Evolutionary conservation across 2,888 invertebrate species (phyloP).

Genomic region (Meloe dianella): DNA sequence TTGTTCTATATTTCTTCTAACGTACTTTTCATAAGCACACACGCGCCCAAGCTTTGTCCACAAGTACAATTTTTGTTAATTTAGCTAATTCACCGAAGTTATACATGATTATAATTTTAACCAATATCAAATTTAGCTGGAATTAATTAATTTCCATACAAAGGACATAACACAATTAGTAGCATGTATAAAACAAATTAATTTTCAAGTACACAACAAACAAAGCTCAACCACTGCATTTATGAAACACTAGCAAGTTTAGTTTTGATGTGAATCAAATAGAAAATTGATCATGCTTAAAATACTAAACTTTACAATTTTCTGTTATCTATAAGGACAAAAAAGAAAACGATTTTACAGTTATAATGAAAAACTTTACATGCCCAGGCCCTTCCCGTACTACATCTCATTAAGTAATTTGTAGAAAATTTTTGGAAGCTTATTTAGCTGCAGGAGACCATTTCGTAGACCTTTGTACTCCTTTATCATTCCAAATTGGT

Average conservation of each 20-base stretch:
- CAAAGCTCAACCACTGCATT: constrained; percentile 6
- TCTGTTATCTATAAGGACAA: no score
- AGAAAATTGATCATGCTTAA: neutral
- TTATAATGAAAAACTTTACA: constrained; percentile 18
- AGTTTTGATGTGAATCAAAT: neutral
- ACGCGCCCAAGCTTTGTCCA: no score
- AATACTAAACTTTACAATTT: constrained; percentile 8
- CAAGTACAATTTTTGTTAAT: no score
- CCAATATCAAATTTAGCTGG: neutral
- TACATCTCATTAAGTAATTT: constrained; percentile 31
- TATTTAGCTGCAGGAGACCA: constrained; percentile 27
- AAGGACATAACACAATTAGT: constrained; percentile 1
- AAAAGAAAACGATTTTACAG: no score
- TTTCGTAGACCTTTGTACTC: constrained; percentile 29
- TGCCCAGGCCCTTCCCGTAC: constrained; percentile 29
- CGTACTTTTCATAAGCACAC: neutral
- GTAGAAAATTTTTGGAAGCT: constrained; percentile 21
- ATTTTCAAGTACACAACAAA: neutral
- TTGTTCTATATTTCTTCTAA: neutral
- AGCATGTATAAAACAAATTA: neutral
- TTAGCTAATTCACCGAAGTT: neutral
- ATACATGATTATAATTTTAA: neutral
- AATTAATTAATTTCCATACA: neutral
- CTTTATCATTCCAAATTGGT: constrained; percentile 34
- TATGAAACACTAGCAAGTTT: neutral